phyloP scores from a whole-genome alignment of 2,888 invertebrate species.

The Pecten maximus region DNA sequence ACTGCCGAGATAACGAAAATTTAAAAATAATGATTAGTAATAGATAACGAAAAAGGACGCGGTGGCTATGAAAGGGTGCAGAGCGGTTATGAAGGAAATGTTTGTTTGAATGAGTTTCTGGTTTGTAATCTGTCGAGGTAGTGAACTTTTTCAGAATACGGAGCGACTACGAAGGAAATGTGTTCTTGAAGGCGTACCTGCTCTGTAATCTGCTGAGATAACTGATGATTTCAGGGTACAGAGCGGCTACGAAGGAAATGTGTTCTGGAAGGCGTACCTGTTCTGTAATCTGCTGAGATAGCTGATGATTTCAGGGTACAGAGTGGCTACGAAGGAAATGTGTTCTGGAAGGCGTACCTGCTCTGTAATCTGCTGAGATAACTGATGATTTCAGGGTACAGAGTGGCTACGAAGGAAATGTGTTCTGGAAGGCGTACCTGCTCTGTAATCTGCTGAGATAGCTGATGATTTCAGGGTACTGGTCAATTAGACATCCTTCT shows the following conservation, averaged over 20 bases:
- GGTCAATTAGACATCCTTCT: constrained; percentile 64
- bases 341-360: constrained; percentile 66
- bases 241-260: constrained; percentile 56
- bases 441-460: constrained; percentile 66
- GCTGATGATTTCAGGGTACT: constrained; percentile 61
- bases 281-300: constrained; percentile 51
- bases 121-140: too few species aligned
- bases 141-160: too few species aligned
- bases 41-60: too few species aligned
- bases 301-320: too few species aligned
- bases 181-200: too few species aligned
- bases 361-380: constrained; percentile 51
- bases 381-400: too few species aligned
- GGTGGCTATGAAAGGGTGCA: too few species aligned
- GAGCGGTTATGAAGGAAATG: not conserved
- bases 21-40: too few species aligned
- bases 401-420: constrained; percentile 51
- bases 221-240: too few species aligned
- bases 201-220: too few species aligned
- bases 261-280: constrained; percentile 66
- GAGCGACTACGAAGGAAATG: constrained; percentile 56
- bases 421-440: constrained; percentile 66
- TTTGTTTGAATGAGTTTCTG: too few species aligned
- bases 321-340: constrained; percentile 51
- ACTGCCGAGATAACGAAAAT: too few species aligned